Evolutionary conservation across 2,797 vertebrate genomes (phyloP).

Genomic region (Neosilurus hyrtlii): DNA sequence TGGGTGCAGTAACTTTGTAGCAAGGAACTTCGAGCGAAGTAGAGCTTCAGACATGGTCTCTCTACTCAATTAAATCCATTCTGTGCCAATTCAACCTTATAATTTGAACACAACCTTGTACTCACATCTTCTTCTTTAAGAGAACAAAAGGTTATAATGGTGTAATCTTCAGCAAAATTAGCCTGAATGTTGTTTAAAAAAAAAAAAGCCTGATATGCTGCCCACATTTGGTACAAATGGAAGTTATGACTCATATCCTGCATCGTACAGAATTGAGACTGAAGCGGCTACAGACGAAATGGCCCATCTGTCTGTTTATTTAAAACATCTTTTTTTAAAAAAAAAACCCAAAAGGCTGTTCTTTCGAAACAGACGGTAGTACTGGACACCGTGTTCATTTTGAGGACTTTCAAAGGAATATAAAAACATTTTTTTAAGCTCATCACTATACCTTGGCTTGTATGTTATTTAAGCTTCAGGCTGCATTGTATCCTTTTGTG

Average conservation of each 20-base stretch:
- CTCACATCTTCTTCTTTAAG: not conserved
- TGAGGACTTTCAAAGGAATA: no score
- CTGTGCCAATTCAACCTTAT: not conserved
- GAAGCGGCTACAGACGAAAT: constrained; percentile 3
- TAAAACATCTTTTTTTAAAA: not conserved
- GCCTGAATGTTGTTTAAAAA: not conserved
- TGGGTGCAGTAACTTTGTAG: not conserved
- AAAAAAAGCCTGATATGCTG: not conserved
- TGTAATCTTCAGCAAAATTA: not conserved
- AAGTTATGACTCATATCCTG: constrained; percentile 9
- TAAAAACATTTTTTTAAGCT: no score
- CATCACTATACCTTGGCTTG: no score
- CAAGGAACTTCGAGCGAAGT: not conserved
- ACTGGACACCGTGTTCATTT: not conserved
- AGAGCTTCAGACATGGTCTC: not conserved
- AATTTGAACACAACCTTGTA: not conserved
- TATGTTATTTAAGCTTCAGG: no score
- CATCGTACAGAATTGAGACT: not conserved
- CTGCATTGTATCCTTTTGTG: no score
- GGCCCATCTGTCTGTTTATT: constrained; percentile 4
- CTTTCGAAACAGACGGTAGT: not conserved
- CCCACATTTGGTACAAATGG: constrained; percentile 2
- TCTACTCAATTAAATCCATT: not conserved
- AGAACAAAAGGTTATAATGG: not conserved
- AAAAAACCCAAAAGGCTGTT: not conserved